These are phyloP conservation scores for Stomatorhinus walkeri DNA, from an alignment of 2,797 vertebrate species.

Conservation along the genomic window DNA sequence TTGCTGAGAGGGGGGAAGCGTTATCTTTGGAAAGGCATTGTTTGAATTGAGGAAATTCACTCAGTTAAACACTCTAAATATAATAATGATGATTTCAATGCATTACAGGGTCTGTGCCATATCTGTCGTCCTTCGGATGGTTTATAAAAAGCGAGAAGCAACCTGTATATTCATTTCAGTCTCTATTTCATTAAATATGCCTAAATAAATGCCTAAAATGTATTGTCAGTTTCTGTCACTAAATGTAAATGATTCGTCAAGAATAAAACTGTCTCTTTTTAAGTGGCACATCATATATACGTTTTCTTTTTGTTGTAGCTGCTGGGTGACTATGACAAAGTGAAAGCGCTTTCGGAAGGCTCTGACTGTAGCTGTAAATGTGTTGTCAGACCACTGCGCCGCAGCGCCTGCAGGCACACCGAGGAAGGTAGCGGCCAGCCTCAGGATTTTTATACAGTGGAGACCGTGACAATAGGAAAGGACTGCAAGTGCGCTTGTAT, in stretches of 20 bases:
- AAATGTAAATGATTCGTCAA: neutral
- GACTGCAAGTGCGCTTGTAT: constrained; percentile 87
- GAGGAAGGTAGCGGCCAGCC: constrained; percentile 58
- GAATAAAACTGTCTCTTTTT: constrained; percentile 28
- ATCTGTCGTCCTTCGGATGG: neutral
- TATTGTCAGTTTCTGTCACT: neutral
- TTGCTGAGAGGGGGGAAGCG: neutral
- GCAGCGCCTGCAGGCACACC: constrained; percentile 74
- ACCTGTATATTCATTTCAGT: neutral
- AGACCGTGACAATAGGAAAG: constrained; percentile 81
- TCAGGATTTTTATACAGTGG: constrained; percentile 84
- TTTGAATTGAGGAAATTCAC: neutral
- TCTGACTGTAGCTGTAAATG: constrained; percentile 93
- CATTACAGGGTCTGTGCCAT: neutral
- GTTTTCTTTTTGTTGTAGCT: constrained; percentile 70
- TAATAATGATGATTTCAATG: neutral
- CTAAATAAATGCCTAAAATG: neutral
- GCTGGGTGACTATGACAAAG: constrained; percentile 93
- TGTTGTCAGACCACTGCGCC: constrained; percentile 84
- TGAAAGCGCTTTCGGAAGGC: constrained; percentile 90
- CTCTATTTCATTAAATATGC: neutral
- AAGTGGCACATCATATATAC: constrained; percentile 47
- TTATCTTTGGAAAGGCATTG: neutral
- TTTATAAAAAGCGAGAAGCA: neutral
- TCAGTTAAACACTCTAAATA: neutral